These are phyloP conservation scores for Electrona antarctica DNA, from an alignment of 2,113 vertebrate genomes.

Conservation along the genomic window DNA sequence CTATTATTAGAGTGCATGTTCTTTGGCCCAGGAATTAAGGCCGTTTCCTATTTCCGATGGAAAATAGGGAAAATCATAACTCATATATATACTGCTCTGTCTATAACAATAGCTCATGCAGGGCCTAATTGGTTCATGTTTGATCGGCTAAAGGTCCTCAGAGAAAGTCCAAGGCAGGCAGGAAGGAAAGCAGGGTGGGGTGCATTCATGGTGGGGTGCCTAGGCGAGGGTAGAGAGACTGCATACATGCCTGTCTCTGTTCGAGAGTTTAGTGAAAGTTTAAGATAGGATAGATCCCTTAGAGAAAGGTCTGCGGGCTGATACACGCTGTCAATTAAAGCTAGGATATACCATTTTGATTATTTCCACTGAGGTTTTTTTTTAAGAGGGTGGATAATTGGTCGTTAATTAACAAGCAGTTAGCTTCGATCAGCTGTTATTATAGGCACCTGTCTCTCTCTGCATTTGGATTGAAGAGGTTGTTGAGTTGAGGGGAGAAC, in stretches of 20 bases:
- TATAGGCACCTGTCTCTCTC: too few species aligned
- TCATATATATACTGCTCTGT: background rate
- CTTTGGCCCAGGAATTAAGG: conserved; percentile 3
- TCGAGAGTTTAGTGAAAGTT: conserved; percentile 22
- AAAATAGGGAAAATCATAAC: conserved; percentile 5
- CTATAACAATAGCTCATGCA: conserved; percentile 20
- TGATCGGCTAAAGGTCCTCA: conserved; percentile 39
- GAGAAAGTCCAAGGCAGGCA: conserved; percentile 43
- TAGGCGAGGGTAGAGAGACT: conserved; percentile 14
- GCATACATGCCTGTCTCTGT: conserved; percentile 29
- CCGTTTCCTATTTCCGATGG: conserved; percentile 27
- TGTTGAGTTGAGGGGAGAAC: too few species aligned
- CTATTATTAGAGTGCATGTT: conserved; percentile 8
- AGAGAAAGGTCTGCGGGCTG: background rate
- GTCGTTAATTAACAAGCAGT: too few species aligned
- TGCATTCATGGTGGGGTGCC: background rate
- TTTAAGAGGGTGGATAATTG: too few species aligned
- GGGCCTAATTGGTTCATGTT: conserved; percentile 15
- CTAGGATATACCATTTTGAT: too few species aligned
- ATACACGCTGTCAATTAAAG: background rate
- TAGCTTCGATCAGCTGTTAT: too few species aligned
- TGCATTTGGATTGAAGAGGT: too few species aligned
- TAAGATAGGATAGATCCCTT: conserved; percentile 11
- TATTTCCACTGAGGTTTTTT: too few species aligned
- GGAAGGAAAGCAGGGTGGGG: conserved; percentile 68